Conservation (phyloP, 2,888 invertebrate genomes). For the Synanthedon andrenaeformis region DNA sequence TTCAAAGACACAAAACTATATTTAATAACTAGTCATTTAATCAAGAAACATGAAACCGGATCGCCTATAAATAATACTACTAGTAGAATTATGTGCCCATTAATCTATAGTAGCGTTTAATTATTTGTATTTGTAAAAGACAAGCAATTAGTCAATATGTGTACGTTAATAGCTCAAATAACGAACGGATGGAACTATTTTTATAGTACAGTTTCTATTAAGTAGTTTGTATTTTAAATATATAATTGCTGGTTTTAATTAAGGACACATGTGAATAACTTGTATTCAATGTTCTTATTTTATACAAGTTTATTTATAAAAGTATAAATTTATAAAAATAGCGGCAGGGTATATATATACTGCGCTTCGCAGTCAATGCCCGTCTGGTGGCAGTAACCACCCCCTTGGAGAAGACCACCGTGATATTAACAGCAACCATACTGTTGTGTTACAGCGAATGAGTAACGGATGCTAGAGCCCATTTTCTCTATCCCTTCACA, state of each 20-base stretch:
- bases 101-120: constrained; percentile 12
- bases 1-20: neutral
- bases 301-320: too few relatives aligned
- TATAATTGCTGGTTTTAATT: constrained; percentile 8
- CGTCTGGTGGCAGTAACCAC: too few relatives aligned
- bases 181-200: neutral
- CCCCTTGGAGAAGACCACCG: too few relatives aligned
- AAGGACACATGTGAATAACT: constrained; percentile 9
- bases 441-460: too few relatives aligned
- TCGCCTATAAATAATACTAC: neutral
- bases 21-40: neutral
- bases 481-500: too few relatives aligned
- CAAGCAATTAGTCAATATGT: neutral
- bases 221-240: neutral
- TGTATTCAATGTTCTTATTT: neutral
- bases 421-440: too few relatives aligned
- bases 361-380: too few relatives aligned
- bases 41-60: neutral
- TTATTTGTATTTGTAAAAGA: constrained; percentile 26
- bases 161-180: neutral
- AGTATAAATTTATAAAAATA: too few relatives aligned
- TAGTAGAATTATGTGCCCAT: constrained; percentile 5
- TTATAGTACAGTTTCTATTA: neutral
- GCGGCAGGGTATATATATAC: too few relatives aligned
- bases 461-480: too few relatives aligned